Conservation (phyloP, 1,140 invertebrate species). For the Drosophila kepulauana region DNA sequence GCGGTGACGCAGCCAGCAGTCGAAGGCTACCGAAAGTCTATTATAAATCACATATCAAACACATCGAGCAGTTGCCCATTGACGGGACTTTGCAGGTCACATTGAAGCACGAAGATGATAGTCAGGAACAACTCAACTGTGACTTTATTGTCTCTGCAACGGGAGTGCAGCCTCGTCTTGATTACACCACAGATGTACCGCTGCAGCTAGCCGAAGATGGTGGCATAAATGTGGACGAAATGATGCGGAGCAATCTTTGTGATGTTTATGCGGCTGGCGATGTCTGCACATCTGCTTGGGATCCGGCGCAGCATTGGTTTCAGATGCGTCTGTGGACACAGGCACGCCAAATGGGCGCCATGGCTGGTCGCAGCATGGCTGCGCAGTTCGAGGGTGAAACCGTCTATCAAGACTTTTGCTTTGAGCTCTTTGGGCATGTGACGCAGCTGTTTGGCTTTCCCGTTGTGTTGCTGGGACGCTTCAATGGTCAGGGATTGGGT, state of each 20-base stretch:
- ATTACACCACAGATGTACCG: slow-evolving; percentile 86
- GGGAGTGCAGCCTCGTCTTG: slow-evolving; percentile 92
- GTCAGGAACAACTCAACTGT: slow-evolving; percentile 86
- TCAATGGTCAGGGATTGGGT: slow-evolving; percentile 95
- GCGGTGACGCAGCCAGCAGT: slow-evolving; percentile 70
- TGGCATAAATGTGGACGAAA: slow-evolving; percentile 93
- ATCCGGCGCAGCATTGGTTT: slow-evolving; percentile 94
- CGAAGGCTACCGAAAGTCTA: slow-evolving; percentile 51
- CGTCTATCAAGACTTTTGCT: slow-evolving; percentile 95
- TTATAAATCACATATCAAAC: slow-evolving; percentile 54
- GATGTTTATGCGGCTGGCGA: slow-evolving; percentile 98
- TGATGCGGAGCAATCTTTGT: slow-evolving; percentile 92
- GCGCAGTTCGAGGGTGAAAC: slow-evolving; percentile 88
- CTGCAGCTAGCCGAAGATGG: slow-evolving; percentile 89
- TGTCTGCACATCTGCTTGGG: slow-evolving; percentile 93
- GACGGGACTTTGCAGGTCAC: slow-evolving; percentile 23
- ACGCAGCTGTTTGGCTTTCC: slow-evolving; percentile 98
- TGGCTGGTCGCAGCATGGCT: slow-evolving; percentile 96
- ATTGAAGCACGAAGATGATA: slow-evolving; percentile 55
- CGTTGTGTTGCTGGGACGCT: slow-evolving; percentile 96
- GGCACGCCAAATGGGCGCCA: slow-evolving; percentile 98
- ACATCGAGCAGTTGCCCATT: slow-evolving; percentile 11
- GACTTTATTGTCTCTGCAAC: slow-evolving; percentile 98
- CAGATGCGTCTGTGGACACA: slow-evolving; percentile 99
- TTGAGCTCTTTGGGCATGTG: slow-evolving; percentile 98